phyloP scores from a whole-genome alignment of 1,140 invertebrate species.

The Ctenoplectra terminalis region DNA sequence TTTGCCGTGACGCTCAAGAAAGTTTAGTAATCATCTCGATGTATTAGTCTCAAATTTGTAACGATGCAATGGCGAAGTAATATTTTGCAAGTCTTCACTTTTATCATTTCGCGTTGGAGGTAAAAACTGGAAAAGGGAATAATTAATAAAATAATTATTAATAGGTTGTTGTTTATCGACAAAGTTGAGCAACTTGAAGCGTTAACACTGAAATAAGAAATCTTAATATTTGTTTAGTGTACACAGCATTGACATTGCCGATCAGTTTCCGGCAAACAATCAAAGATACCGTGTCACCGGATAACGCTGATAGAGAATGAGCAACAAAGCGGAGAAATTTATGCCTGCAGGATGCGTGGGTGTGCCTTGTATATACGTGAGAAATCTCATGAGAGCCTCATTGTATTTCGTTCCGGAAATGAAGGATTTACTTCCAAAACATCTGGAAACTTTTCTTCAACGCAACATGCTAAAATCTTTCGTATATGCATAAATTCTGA shows the following conservation, averaged over 20 bases:
- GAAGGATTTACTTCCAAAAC: neutral
- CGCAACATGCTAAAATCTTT: neutral
- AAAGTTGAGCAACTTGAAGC: neutral
- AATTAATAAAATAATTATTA: neutral
- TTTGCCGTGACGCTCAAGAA: neutral
- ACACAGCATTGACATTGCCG: slow-evolving; percentile 61
- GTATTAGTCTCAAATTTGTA: neutral
- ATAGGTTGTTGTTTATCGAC: neutral
- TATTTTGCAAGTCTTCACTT: too few relatives aligned
- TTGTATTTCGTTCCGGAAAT: neutral
- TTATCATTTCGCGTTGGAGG: too few relatives aligned
- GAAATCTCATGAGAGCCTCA: neutral
- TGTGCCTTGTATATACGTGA: neutral
- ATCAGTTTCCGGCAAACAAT: slow-evolving; percentile 18
- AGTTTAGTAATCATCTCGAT: slow-evolving; percentile 1
- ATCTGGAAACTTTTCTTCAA: too few relatives aligned
- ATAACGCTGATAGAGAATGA: neutral
- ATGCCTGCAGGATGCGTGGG: slow-evolving; percentile 23
- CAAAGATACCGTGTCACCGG: slow-evolving; percentile 27
- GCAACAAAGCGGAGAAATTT: slow-evolving; percentile 18
- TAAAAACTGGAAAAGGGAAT: too few relatives aligned
- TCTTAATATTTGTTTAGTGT: neutral
- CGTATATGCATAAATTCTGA: too few relatives aligned
- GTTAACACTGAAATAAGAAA: neutral
- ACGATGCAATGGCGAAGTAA: neutral